Evolutionary conservation across 2,797 vertebrate species (phyloP).

Genomic region (Enteromius treurensis): DNA sequence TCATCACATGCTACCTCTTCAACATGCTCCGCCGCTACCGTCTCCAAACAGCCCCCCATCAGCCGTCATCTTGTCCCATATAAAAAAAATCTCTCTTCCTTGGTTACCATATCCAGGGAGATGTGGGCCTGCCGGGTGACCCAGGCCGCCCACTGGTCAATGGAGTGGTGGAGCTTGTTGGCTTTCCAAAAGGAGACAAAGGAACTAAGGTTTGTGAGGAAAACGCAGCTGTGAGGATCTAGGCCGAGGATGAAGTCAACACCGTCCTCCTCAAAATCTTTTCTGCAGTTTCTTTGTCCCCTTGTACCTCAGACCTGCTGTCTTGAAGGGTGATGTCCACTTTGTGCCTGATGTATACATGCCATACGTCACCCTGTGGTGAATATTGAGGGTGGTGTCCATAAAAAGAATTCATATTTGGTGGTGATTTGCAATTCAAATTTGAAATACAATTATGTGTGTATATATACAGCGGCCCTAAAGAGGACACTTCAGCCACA

Average conservation of each 20-base stretch:
- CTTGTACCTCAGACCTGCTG: not conserved
- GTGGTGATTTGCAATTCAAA: not conserved
- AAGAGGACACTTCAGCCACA: not conserved
- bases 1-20: conserved; percentile 50
- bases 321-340: not conserved
- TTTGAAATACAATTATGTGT: not conserved
- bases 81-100: conserved; percentile 70
- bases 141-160: conserved; percentile 86
- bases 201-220: conserved; percentile 84
- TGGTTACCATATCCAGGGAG: conserved; percentile 81
- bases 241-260: conserved; percentile 18
- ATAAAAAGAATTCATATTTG: not conserved
- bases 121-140: conserved; percentile 85
- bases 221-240: conserved; percentile 39
- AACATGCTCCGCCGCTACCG: conserved; percentile 47
- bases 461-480: not conserved
- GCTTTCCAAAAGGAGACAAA: conserved; percentile 88
- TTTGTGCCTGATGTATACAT: not conserved
- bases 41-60: conserved; percentile 45
- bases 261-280: conserved; percentile 14
- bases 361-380: conserved; percentile 5
- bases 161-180: conserved; percentile 86
- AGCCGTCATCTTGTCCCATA: conserved; percentile 52
- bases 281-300: conserved; percentile 37
- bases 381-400: conserved; percentile 2